Evolutionary conservation across 2,797 vertebrate species (phyloP).

Genomic region (Chelidonichthys spinosus): DNA sequence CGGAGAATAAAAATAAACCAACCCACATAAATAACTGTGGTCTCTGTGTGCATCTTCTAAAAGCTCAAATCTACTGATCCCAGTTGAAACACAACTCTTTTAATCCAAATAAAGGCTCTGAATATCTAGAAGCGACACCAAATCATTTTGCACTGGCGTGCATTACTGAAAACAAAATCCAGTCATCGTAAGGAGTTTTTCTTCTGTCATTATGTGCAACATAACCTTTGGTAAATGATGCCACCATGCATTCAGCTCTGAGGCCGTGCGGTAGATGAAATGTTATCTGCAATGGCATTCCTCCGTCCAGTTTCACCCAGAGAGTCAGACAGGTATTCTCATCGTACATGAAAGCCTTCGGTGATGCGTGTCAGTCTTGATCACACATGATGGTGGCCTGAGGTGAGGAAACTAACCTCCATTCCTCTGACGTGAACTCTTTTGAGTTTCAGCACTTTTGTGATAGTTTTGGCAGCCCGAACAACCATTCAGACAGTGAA

Average conservation of each 20-base stretch:
- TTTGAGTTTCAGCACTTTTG: conserved; percentile 79
- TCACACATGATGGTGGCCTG: conserved; percentile 72
- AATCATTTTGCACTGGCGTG: conserved; percentile 30
- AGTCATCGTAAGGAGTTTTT: conserved; percentile 15
- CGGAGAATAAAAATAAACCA: conserved; percentile 39
- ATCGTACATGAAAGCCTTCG: conserved; percentile 80
- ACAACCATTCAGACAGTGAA: conserved; percentile 40
- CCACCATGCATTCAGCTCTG: conserved; percentile 27
- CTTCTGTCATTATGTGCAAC: neutral
- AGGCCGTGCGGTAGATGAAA: conserved; percentile 54
- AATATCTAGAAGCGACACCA: neutral
- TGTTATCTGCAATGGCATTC: conserved; percentile 73
- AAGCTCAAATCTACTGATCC: conserved; percentile 4
- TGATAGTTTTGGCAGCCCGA: conserved; percentile 62
- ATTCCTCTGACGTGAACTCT: conserved; percentile 67
- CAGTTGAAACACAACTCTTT: conserved; percentile 10
- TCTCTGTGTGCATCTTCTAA: conserved; percentile 16
- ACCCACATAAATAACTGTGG: conserved; percentile 19
- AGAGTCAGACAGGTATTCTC: conserved; percentile 82
- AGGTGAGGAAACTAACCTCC: conserved; percentile 63
- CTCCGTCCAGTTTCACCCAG: conserved; percentile 64
- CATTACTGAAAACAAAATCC: no score
- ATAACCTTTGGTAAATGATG: conserved; percentile 12
- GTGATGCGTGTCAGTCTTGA: conserved; percentile 81
- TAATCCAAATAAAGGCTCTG: neutral